A percentile compares a stretch with the other conserved stretches of the same genome.
Conservation (phyloP, 2,888 invertebrate genomes). For the Gymnoscelis rufifasciata region DNA sequence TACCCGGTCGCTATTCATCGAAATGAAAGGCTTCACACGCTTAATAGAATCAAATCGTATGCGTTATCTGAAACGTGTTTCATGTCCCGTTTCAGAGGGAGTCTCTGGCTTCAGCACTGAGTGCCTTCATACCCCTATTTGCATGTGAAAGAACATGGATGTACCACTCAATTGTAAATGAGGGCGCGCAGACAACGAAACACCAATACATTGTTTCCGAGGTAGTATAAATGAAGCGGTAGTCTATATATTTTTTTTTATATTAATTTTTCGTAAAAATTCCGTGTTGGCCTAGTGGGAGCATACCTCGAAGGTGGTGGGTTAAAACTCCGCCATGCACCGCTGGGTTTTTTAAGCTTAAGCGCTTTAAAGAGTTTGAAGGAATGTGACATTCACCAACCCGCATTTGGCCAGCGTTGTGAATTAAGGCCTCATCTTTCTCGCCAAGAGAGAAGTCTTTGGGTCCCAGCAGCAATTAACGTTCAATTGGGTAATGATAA, state of each 20-base stretch:
- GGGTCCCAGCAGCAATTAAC: no score
- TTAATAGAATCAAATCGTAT: conserved; percentile 61
- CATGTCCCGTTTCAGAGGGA: conserved; percentile 45
- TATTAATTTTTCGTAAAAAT: no score
- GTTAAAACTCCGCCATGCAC: no score
- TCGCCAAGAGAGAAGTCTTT: no score
- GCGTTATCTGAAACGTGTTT: conserved; percentile 64
- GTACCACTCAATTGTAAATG: conserved; percentile 40
- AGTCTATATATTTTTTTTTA: neutral
- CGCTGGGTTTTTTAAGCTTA: no score
- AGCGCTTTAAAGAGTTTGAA: no score
- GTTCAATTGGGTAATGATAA: no score
- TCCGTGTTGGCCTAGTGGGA: no score
- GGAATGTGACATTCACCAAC: no score
- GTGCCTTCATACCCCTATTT: conserved; percentile 44
- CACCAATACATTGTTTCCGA: conserved; percentile 22
- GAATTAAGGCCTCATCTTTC: no score
- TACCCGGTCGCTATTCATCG: conserved; percentile 22
- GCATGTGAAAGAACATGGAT: conserved; percentile 59
- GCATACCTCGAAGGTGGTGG: no score
- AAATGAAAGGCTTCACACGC: conserved; percentile 28
- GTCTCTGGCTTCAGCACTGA: conserved; percentile 19
- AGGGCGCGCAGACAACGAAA: conserved; percentile 37
- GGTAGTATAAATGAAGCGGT: conserved; percentile 6
- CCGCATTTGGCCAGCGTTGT: no score